Evolutionary conservation across 2,113 vertebrate genomes (phyloP).

Genomic region (Heliornis fulica): DNA sequence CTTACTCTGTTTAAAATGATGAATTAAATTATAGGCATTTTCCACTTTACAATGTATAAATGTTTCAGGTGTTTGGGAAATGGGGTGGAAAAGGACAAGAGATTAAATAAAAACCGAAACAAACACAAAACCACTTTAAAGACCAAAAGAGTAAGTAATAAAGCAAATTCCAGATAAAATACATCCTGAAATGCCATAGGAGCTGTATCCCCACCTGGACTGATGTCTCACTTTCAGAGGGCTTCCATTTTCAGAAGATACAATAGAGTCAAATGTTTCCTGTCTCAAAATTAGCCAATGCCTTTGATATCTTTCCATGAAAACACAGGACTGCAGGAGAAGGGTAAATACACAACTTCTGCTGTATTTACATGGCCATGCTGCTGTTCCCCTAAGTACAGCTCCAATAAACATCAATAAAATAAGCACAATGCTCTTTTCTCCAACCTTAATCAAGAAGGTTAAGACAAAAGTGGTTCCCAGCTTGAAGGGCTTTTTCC

Average conservation of each 20-base stretch:
- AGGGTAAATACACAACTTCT: neutral
- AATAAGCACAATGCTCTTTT: neutral
- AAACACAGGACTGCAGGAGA: neutral
- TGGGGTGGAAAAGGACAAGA: neutral
- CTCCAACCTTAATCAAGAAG: neutral
- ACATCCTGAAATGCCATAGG: neutral
- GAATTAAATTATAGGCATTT: neutral
- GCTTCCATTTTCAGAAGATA: neutral
- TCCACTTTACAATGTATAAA: neutral
- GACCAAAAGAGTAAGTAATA: neutral
- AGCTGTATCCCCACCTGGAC: neutral
- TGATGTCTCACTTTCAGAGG: neutral
- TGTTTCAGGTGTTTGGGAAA: neutral
- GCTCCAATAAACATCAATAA: neutral
- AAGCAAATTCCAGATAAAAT: neutral
- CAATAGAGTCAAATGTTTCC: neutral
- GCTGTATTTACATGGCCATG: neutral
- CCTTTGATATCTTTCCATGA: neutral
- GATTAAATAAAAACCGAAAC: too few species aligned
- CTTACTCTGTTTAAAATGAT: neutral
- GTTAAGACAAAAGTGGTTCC: neutral
- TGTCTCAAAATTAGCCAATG: neutral
- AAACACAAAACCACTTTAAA: neutral
- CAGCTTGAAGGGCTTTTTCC: neutral
- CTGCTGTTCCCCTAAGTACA: neutral